A percentile compares a stretch with the other conserved stretches of the same genome.
phyloP scores from a whole-genome alignment of 2,113 vertebrate genomes.

The human region GRCh38 chrX:69947001-69947500 shows the following conservation, averaged over 20 bases:
- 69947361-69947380: slow-evolving; percentile 59
- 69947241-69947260: neutral
- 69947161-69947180: neutral
- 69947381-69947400: slow-evolving; percentile 57
- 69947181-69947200: neutral
- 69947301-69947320: slow-evolving; percentile 34
- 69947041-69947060: slow-evolving; percentile 38
- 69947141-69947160: slow-evolving; percentile 49
- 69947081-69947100: slow-evolving; percentile 11
- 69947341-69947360: slow-evolving; percentile 53
- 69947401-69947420: slow-evolving; percentile 54
- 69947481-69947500: slow-evolving; percentile 55
- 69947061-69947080: slow-evolving; percentile 39
- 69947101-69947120: neutral
- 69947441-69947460: slow-evolving; percentile 29
- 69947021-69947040: slow-evolving; percentile 33
- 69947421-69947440: slow-evolving; percentile 33
- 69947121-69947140: slow-evolving; percentile 12
- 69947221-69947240: slow-evolving; percentile 40
- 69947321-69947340: slow-evolving; percentile 53
- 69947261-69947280: slow-evolving; percentile 49
- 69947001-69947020: slow-evolving; percentile 46
- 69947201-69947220: slow-evolving; percentile 50
- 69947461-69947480: slow-evolving; percentile 49
- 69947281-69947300: slow-evolving; percentile 25